phyloP scores from a whole-genome alignment of 1,140 invertebrate genomes.

The Matsumurasca onukii region DNA sequence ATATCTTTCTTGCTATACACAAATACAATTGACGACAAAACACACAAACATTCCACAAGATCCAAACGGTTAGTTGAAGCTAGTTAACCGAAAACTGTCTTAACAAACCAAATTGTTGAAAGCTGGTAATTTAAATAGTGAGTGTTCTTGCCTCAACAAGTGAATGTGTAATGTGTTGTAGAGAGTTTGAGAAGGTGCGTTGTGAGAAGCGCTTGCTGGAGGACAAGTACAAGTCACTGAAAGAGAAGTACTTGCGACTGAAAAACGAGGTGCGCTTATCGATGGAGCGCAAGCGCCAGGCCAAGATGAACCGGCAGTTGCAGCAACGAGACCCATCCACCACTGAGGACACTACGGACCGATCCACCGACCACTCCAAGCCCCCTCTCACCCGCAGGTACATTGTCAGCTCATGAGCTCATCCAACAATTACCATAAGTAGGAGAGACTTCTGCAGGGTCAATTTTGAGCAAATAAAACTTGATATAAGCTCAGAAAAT shows the following conservation, averaged over 20 bases:
- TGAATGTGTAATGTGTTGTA: no score
- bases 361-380: constrained; percentile 20
- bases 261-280: constrained; percentile 68
- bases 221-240: constrained; percentile 76
- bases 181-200: constrained; percentile 58
- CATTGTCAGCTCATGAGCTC: constrained; percentile 10
- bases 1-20: no score
- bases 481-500: no score
- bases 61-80: no score
- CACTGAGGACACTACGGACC: constrained; percentile 20
- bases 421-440: background rate
- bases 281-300: constrained; percentile 55
- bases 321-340: constrained; percentile 21
- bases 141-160: no score
- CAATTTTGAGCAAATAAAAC: no score
- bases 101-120: no score
- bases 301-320: constrained; percentile 33
- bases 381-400: constrained; percentile 22
- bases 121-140: no score
- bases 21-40: no score
- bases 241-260: constrained; percentile 77
- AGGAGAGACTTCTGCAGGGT: no score
- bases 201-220: constrained; percentile 70
- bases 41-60: no score
- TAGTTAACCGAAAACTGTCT: no score